phyloP scores from a whole-genome alignment of 2,888 invertebrate genomes.

The Penaeus monodon region DNA sequence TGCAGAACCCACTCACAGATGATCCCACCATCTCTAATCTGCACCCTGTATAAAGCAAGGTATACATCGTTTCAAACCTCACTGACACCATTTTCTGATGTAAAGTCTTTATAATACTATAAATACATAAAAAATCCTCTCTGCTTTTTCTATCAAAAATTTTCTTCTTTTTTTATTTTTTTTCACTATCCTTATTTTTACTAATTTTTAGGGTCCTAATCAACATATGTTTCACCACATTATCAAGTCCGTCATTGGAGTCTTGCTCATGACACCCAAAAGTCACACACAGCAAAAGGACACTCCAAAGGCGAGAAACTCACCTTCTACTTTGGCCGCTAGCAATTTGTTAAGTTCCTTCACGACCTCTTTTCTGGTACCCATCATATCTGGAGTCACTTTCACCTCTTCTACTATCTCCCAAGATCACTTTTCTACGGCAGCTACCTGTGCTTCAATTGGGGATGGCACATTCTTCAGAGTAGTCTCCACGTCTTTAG shows the following conservation, averaged over 20 bases:
- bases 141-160: no score
- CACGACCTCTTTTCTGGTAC: slow-evolving; percentile 32
- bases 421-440: slow-evolving; percentile 33
- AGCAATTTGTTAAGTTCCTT: slow-evolving; percentile 40
- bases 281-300: no score
- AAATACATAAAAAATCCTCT: no score
- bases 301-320: not conserved
- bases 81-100: no score
- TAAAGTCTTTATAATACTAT: no score
- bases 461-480: slow-evolving; percentile 47
- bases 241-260: no score
- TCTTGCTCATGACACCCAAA: no score
- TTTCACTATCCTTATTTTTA: no score
- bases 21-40: slow-evolving; percentile 59
- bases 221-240: no score
- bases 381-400: slow-evolving; percentile 20
- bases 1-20: slow-evolving; percentile 57
- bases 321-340: slow-evolving; percentile 41
- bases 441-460: slow-evolving; percentile 31
- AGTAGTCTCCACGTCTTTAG: slow-evolving; percentile 54
- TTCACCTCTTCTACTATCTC: slow-evolving; percentile 31
- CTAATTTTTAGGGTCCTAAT: no score
- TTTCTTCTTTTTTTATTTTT: no score
- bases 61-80: not conserved
- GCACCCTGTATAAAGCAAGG: slow-evolving; percentile 34